These are phyloP conservation scores for Dasyprocta punctata DNA, from an alignment of 2,113 vertebrate species.

Conservation along the genomic window DNA sequence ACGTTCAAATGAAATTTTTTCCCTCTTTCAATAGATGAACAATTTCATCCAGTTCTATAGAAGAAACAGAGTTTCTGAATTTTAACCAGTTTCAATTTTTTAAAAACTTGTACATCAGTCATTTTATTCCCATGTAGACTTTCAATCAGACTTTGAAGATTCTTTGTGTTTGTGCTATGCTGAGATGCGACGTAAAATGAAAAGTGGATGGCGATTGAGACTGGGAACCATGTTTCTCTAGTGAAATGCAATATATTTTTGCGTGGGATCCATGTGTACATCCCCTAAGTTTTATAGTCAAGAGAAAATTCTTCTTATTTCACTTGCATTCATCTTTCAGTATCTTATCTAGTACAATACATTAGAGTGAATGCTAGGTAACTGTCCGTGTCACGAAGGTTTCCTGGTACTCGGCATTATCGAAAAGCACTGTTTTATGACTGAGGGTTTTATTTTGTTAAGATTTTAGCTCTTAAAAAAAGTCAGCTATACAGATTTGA, in stretches of 20 bases:
- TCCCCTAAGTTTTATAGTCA: background rate
- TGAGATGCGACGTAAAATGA: background rate
- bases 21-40: background rate
- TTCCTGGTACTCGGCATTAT: background rate
- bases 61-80: background rate
- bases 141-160: conserved; percentile 1
- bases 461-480: conserved; percentile 30
- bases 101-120: background rate
- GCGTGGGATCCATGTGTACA: background rate
- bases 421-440: conserved; percentile 14
- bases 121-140: background rate
- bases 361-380: background rate
- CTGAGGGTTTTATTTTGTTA: conserved; percentile 27
- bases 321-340: background rate
- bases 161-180: background rate
- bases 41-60: background rate
- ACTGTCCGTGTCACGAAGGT: background rate
- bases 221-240: background rate
- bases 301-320: background rate
- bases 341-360: background rate
- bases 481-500: background rate
- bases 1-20: conserved; percentile 23
- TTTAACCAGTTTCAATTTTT: background rate
- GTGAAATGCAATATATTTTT: background rate
- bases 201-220: background rate